These are phyloP conservation scores for Stenchaetothrips biformis DNA, from an alignment of 2,888 invertebrate genomes.

Conservation along the genomic window DNA sequence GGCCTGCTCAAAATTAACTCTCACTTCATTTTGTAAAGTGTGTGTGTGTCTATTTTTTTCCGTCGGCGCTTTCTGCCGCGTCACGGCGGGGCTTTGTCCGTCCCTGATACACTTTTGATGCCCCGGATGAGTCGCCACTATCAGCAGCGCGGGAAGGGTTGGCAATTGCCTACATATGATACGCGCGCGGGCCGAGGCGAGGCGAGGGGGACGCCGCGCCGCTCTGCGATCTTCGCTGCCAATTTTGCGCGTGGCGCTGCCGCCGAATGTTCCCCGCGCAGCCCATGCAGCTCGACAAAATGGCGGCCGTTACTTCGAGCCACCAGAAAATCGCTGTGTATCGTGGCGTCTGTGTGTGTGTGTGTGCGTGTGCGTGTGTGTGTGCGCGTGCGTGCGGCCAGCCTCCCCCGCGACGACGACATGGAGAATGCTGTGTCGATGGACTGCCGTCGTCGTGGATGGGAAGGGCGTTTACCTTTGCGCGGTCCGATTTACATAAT, in stretches of 20 bases:
- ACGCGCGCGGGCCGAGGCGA: neutral
- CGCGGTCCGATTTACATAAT: too few species aligned
- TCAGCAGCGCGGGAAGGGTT: neutral
- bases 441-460: neutral
- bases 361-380: too few species aligned
- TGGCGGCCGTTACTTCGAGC: neutral
- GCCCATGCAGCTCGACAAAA: neutral
- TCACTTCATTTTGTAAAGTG: too few species aligned
- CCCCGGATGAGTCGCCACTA: too few species aligned
- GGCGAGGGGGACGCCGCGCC: neutral
- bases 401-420: neutral
- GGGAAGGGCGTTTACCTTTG: too few species aligned
- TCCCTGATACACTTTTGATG: too few species aligned
- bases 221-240: neutral
- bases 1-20: too few species aligned
- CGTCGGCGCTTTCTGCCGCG: too few species aligned
- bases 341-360: neutral
- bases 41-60: too few species aligned
- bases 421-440: neutral
- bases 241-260: neutral
- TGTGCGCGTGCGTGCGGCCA: neutral
- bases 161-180: constrained; percentile 19
- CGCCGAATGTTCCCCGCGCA: neutral
- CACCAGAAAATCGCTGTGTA: neutral
- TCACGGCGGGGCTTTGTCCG: too few species aligned